Evolutionary conservation across 2,113 vertebrate species (phyloP).

Genomic region (Hemiprocne comata): DNA sequence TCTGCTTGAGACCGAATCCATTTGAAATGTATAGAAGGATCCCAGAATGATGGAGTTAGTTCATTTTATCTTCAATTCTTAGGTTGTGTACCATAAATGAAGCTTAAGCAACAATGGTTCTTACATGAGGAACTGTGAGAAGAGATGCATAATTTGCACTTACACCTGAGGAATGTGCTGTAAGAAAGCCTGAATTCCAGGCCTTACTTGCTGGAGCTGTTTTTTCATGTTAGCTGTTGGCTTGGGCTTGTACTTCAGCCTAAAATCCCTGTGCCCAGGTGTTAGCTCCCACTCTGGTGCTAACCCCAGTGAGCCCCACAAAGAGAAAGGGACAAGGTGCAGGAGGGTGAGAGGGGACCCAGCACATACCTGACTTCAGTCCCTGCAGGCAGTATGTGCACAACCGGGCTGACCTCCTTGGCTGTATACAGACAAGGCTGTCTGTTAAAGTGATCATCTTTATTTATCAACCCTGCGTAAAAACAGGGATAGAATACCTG

Average conservation of each 20-base stretch:
- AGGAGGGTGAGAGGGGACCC: neutral
- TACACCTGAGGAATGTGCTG: neutral
- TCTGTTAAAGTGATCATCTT: neutral
- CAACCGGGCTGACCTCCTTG: neutral
- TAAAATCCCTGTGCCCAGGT: neutral
- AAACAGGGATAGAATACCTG: neutral
- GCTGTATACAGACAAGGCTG: neutral
- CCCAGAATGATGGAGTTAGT: neutral
- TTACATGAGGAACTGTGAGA: neutral
- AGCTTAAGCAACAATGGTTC: neutral
- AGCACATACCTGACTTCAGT: neutral
- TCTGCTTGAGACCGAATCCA: neutral
- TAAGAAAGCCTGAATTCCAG: neutral
- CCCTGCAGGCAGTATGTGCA: neutral
- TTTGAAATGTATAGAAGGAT: neutral
- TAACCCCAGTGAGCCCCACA: fast-evolving
- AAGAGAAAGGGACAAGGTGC: neutral
- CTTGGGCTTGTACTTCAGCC: neutral
- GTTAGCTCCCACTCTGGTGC: no score
- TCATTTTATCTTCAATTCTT: neutral
- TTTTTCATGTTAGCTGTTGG: neutral
- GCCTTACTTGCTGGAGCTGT: neutral
- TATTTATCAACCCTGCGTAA: neutral
- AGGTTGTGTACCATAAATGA: neutral
- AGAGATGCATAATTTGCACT: neutral